phyloP scores from a whole-genome alignment of 2,797 vertebrate genomes.

The Phrynocephalus forsythii region DNA sequence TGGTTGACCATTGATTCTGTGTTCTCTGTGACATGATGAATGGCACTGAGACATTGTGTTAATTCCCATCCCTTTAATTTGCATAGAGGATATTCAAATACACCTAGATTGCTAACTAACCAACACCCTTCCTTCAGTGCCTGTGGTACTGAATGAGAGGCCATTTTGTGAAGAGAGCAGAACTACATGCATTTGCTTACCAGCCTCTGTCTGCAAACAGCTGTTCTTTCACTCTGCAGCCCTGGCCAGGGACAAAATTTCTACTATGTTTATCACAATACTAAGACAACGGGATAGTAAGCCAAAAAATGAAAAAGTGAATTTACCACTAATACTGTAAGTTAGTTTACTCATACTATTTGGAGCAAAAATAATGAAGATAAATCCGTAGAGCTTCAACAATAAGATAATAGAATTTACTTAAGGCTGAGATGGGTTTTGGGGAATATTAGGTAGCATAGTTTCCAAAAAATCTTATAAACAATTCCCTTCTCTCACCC shows the following conservation, averaged over 20 bases:
- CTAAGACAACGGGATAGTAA: neutral
- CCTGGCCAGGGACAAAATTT: neutral
- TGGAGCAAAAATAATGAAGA: neutral
- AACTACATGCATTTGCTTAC: neutral
- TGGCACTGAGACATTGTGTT: neutral
- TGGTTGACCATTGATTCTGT: too few relatives aligned
- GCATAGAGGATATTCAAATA: neutral
- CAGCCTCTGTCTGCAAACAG: neutral
- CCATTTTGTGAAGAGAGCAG: neutral
- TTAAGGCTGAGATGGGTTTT: neutral
- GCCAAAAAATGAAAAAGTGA: conserved; percentile 3
- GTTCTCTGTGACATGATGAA: too few relatives aligned
- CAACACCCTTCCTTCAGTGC: neutral
- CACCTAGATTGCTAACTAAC: neutral
- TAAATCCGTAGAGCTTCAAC: neutral
- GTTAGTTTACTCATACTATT: neutral
- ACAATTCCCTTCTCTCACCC: neutral
- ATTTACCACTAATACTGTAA: neutral
- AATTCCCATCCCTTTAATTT: neutral
- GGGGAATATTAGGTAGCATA: neutral
- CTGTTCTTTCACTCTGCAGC: neutral
- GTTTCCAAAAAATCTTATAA: neutral
- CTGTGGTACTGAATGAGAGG: neutral
- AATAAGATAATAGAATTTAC: neutral
- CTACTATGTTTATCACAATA: neutral